Evolutionary conservation across 2,888 invertebrate species (phyloP).

Genomic region (Athetis lepigone): DNA sequence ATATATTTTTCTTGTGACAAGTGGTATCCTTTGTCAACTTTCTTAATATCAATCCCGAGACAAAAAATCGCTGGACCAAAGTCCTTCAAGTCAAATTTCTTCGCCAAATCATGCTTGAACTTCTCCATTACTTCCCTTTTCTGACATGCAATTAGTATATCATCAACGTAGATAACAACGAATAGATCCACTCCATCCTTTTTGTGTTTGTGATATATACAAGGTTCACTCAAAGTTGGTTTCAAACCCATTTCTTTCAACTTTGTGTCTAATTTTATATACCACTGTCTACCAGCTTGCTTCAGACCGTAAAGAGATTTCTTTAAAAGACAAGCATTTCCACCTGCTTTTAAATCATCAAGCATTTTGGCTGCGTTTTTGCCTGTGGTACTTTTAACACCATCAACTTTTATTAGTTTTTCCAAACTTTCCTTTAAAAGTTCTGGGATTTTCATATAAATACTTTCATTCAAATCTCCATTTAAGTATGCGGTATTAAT

Average conservation of each 20-base stretch:
- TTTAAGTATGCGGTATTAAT: constrained; percentile 5
- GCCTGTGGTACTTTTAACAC: background rate
- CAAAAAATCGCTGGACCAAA: no score
- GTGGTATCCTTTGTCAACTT: no score
- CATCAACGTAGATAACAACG: no score
- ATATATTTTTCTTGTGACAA: no score
- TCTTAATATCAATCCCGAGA: no score
- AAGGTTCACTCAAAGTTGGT: background rate
- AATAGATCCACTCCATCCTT: background rate
- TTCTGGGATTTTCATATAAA: constrained; percentile 1
- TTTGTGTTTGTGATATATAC: background rate
- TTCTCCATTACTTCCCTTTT: no score
- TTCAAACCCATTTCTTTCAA: background rate
- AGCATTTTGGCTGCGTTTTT: background rate
- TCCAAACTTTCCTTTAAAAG: constrained; percentile 1
- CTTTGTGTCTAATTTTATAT: constrained; percentile 1
- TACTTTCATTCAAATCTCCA: background rate
- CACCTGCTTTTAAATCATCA: background rate
- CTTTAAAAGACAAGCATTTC: background rate
- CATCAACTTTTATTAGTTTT: background rate
- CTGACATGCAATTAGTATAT: background rate
- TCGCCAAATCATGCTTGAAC: no score
- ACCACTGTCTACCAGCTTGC: background rate
- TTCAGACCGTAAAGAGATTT: background rate
- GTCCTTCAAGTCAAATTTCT: no score